Evolutionary conservation across 2,113 vertebrate genomes (phyloP).

Genomic region (Poicephalus meyeri): DNA sequence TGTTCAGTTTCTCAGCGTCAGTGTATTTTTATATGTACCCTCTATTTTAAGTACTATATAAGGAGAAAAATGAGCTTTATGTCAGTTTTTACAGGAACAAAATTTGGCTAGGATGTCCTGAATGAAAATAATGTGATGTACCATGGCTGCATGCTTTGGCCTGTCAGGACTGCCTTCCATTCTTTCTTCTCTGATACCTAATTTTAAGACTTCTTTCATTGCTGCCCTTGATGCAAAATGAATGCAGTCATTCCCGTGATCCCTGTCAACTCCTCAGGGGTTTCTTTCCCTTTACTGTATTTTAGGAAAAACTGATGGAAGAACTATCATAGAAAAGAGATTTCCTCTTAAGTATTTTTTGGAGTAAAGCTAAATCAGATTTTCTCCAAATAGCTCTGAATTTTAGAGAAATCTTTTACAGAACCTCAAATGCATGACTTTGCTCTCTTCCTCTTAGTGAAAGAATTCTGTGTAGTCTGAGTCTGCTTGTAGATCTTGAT

Average conservation of each 20-base stretch:
- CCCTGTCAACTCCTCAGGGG: neutral
- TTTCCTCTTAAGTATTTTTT: neutral
- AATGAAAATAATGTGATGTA: neutral
- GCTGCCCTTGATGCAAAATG: neutral
- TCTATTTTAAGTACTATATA: neutral
- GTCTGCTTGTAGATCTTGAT: neutral
- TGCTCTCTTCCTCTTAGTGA: neutral
- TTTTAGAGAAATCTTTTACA: neutral
- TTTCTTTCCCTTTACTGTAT: neutral
- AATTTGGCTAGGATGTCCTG: neutral
- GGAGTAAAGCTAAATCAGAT: neutral
- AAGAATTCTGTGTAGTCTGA: neutral
- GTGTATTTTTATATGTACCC: neutral
- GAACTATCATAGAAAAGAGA: neutral
- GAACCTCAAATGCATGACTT: neutral
- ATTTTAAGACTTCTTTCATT: neutral
- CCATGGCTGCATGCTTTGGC: neutral
- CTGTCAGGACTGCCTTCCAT: neutral
- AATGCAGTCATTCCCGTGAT: neutral
- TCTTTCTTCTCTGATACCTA: neutral
- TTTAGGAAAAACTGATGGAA: neutral
- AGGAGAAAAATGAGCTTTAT: neutral
- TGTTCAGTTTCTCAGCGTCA: neutral
- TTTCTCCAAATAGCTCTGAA: neutral
- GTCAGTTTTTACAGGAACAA: neutral